phyloP scores from a whole-genome alignment of 35 echinoderm and acorn worm species.

The Heliocidaris erythrogramma region DNA sequence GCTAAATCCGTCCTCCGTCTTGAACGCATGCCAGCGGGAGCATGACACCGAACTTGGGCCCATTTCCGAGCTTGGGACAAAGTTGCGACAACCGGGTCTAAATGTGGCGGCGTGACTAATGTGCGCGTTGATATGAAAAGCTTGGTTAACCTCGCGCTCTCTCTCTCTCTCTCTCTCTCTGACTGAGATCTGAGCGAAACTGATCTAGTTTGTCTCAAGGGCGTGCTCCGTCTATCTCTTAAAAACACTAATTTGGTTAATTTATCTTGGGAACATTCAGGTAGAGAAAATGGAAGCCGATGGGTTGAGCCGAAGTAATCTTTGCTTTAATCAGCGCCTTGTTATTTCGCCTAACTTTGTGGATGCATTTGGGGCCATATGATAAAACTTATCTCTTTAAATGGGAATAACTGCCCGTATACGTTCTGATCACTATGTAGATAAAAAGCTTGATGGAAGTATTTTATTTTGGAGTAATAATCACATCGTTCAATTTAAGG shows the following conservation, averaged over 20 bases:
- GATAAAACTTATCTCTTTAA: too few relatives aligned
- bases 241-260: neutral
- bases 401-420: too few relatives aligned
- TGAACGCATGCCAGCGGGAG: slow-evolving; percentile 8
- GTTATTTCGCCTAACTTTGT: too few relatives aligned
- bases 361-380: neutral
- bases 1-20: neutral
- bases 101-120: neutral
- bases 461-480: too few relatives aligned
- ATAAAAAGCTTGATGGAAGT: too few relatives aligned
- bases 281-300: neutral
- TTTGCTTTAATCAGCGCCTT: neutral
- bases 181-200: neutral
- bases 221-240: neutral
- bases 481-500: too few relatives aligned
- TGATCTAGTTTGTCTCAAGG: neutral
- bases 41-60: neutral
- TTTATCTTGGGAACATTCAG: neutral
- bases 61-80: neutral
- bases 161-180: neutral
- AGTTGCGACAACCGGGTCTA: neutral
- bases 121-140: neutral
- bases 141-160: neutral
- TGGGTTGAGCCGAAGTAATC: neutral
- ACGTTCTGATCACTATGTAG: too few relatives aligned